These are phyloP conservation scores for Sula dactylatra DNA, from an alignment of 2,113 vertebrate genomes.

Conservation along the genomic window DNA sequence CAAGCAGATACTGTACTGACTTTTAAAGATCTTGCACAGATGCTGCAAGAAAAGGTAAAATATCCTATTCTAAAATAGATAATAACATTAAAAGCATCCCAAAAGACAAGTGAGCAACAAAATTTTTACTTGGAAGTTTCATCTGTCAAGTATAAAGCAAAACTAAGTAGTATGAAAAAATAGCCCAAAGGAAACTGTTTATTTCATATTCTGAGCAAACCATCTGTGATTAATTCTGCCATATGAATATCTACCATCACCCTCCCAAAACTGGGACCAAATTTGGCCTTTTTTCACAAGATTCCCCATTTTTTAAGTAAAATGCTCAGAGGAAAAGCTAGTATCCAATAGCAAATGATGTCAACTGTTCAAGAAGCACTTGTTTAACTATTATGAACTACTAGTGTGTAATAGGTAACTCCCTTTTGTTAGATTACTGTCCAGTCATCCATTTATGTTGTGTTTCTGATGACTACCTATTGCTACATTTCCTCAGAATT, in stretches of 20 bases:
- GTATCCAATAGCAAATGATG: background rate
- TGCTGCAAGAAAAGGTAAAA: background rate
- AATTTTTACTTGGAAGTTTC: background rate
- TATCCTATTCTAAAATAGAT: background rate
- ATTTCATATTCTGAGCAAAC: background rate
- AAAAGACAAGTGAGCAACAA: background rate
- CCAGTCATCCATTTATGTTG: background rate
- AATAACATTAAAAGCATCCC: background rate
- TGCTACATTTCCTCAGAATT: background rate
- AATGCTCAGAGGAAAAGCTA: accelerated
- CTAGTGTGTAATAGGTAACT: background rate
- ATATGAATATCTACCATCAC: background rate
- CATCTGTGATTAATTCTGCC: background rate
- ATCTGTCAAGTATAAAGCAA: background rate
- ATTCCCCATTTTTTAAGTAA: background rate
- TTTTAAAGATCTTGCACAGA: background rate
- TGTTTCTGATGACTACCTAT: background rate
- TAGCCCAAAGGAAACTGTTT: background rate
- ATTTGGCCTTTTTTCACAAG: background rate
- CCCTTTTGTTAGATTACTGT: background rate
- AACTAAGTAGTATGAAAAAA: background rate
- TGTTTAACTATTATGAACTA: background rate
- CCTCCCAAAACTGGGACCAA: background rate
- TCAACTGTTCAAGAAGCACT: background rate
- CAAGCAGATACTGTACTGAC: conserved; percentile 24